Percentiles rank a stretch among this genome's conserved stretches.
These are phyloP conservation scores for Antidorcas marsupialis DNA, from an alignment of 2,113 vertebrate species.

Conservation along the genomic window DNA sequence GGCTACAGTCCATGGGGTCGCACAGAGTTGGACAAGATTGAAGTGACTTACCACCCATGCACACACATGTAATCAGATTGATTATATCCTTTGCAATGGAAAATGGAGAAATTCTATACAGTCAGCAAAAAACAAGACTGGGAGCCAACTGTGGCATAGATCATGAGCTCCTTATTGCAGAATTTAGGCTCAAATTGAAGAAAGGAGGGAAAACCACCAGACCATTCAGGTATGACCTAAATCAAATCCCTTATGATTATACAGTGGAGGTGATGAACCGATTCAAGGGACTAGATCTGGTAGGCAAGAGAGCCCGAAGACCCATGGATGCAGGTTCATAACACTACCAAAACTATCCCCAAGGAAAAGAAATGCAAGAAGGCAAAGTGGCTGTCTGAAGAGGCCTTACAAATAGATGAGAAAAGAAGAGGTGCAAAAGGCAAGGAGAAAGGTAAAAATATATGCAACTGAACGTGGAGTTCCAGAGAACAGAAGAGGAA, in stretches of 20 bases:
- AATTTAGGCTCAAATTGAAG: background rate
- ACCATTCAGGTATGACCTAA: background rate
- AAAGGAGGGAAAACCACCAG: background rate
- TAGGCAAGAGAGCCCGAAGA: background rate
- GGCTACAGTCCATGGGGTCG: background rate
- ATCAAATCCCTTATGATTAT: background rate
- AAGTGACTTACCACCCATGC: background rate
- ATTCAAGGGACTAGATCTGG: background rate
- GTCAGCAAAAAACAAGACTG: background rate
- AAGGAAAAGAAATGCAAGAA: background rate
- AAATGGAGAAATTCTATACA: background rate
- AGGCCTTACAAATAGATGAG: background rate
- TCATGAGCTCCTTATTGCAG: background rate
- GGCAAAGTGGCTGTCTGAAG: background rate
- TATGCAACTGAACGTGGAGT: background rate
- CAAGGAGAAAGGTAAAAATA: background rate
- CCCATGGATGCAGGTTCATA: background rate
- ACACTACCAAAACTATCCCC: background rate
- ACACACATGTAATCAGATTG: background rate
- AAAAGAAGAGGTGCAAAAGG: background rate
- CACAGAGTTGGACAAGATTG: background rate
- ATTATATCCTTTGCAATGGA: background rate
- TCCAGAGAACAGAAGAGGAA: background rate
- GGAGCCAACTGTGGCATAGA: background rate
- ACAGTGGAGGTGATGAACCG: background rate